Evolutionary conservation across 2,888 invertebrate genomes (phyloP).

Genomic region (Drosophila infuscata): DNA sequence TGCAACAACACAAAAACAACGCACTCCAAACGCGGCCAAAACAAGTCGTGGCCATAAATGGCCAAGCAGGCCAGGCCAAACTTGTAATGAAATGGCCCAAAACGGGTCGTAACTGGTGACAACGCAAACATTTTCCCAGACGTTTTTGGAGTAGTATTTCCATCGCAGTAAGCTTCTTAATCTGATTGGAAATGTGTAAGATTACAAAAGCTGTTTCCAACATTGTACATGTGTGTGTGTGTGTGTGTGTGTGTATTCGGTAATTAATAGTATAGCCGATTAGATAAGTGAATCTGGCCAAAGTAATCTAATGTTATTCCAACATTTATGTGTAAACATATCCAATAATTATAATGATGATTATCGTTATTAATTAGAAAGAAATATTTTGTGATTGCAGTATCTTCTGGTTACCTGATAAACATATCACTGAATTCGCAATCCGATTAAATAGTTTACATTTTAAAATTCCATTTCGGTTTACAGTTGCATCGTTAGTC

Average conservation of each 20-base stretch:
- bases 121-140: neutral
- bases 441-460: neutral
- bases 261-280: neutral
- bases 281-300: neutral
- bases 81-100: neutral
- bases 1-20: neutral
- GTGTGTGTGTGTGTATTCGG: neutral
- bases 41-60: constrained; percentile 21
- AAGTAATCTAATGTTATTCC: neutral
- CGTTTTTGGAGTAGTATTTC: neutral
- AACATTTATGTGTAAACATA: neutral
- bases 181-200: neutral
- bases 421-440: neutral
- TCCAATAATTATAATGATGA: neutral
- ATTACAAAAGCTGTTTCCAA: neutral
- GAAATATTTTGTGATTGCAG: neutral
- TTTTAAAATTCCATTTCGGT: neutral
- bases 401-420: neutral
- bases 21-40: constrained; percentile 22
- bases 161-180: neutral
- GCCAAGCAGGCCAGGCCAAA: neutral
- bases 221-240: neutral
- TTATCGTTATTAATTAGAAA: neutral
- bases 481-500: neutral
- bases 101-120: constrained; percentile 5